Conservation (phyloP, 2,888 invertebrate species). For the Melolontha melolontha region DNA sequence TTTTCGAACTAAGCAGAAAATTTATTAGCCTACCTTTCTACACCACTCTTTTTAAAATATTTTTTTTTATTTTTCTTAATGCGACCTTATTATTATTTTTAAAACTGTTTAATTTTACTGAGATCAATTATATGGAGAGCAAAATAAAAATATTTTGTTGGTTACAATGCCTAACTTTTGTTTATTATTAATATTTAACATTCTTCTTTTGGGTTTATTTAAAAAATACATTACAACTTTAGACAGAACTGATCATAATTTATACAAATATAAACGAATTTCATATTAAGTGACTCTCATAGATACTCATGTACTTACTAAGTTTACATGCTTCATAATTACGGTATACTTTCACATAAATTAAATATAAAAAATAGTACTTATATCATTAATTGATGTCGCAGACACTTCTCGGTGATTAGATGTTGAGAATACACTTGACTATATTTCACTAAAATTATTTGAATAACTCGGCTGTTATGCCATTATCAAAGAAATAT, state of each 20-base stretch:
- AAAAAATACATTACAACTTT: background rate
- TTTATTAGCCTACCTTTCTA: conserved; percentile 13
- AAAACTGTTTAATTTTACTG: conserved; percentile 28
- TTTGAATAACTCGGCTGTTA: too few species aligned
- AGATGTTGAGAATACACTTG: too few species aligned
- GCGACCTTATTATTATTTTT: conserved; percentile 8
- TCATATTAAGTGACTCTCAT: too few species aligned
- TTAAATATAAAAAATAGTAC: too few species aligned
- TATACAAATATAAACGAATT: background rate
- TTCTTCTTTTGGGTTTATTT: background rate
- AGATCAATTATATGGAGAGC: conserved; percentile 35
- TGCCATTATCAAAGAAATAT: too few species aligned
- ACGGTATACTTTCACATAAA: too few species aligned
- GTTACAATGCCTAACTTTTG: background rate
- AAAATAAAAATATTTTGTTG: conserved; percentile 9
- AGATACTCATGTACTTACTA: too few species aligned
- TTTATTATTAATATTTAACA: background rate
- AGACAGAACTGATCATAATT: background rate
- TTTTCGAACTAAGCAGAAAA: conserved; percentile 42
- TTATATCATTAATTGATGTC: too few species aligned
- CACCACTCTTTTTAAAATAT: conserved; percentile 11
- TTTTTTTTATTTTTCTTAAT: conserved; percentile 7
- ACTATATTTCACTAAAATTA: too few species aligned
- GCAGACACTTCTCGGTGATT: too few species aligned
- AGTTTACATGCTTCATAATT: too few species aligned